phyloP scores from a whole-genome alignment of 2,888 invertebrate genomes.

The Cyrtodaria siliqua region DNA sequence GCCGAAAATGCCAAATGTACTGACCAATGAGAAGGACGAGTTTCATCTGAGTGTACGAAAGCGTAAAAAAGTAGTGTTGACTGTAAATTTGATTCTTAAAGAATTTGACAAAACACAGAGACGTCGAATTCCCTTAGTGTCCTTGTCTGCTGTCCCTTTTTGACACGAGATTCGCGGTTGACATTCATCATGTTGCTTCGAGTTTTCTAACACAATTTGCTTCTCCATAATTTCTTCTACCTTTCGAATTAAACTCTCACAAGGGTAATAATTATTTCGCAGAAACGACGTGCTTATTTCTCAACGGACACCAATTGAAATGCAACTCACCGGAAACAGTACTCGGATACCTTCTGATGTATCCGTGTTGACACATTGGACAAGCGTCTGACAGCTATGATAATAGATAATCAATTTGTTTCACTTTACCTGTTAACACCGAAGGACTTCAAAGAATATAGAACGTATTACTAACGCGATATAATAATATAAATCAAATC shows the following conservation, averaged over 20 bases:
- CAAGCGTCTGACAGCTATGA: slow-evolving; percentile 5
- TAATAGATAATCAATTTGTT: slow-evolving; percentile 27
- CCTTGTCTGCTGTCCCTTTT: neutral
- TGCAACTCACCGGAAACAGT: slow-evolving; percentile 25
- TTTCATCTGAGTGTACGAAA: too few species aligned
- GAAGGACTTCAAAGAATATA: slow-evolving; percentile 10
- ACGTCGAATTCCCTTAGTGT: slow-evolving; percentile 12
- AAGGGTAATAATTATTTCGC: slow-evolving; percentile 12
- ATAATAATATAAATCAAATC: too few species aligned
- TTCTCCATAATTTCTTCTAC: slow-evolving; percentile 1
- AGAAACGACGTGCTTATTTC: neutral
- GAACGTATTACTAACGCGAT: too few species aligned
- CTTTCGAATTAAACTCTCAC: slow-evolving; percentile 13
- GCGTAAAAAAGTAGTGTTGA: too few species aligned
- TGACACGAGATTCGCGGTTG: neutral
- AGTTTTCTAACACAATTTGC: slow-evolving; percentile 21
- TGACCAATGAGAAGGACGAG: too few species aligned
- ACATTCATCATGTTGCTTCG: slow-evolving; percentile 9
- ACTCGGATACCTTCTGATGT: slow-evolving; percentile 28
- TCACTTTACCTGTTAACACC: slow-evolving; percentile 16
- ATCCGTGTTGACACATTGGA: slow-evolving; percentile 30
- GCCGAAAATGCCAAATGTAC: too few species aligned
- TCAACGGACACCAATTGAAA: slow-evolving; percentile 3
- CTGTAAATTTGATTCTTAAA: too few species aligned
- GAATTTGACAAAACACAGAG: slow-evolving; percentile 6